A percentile compares a stretch with the other conserved stretches of the same genome.
Conservation (phyloP, 2,113 vertebrate genomes). For the Gavia stellata region DNA sequence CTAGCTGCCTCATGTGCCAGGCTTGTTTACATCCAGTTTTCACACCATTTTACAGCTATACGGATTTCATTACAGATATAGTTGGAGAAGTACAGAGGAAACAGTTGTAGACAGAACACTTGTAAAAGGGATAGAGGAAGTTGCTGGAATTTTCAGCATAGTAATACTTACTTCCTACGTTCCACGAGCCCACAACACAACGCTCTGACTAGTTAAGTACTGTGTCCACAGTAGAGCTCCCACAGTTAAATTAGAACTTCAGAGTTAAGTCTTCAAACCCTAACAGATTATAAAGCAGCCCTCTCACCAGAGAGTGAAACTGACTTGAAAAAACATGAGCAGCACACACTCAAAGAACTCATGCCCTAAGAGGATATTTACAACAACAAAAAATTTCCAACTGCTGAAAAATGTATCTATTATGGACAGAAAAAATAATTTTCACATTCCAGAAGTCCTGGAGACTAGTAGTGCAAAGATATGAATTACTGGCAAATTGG, state of each 20-base stretch:
- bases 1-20: neutral
- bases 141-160: neutral
- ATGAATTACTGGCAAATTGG: neutral
- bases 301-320: neutral
- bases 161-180: neutral
- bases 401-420: neutral
- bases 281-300: neutral
- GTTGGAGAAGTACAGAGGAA: neutral
- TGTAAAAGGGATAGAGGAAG: neutral
- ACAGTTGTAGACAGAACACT: neutral
- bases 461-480: neutral
- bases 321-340: neutral
- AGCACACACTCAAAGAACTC: neutral
- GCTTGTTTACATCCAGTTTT: neutral
- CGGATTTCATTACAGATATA: neutral
- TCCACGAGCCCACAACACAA: neutral
- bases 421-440: neutral
- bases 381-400: neutral
- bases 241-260: neutral
- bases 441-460: neutral
- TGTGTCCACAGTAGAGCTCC: neutral
- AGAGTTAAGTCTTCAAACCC: neutral
- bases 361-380: neutral
- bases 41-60: neutral
- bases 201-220: neutral